Evolutionary conservation across 2,888 invertebrate genomes (phyloP).

Genomic region (Tetragonisca angustula): DNA sequence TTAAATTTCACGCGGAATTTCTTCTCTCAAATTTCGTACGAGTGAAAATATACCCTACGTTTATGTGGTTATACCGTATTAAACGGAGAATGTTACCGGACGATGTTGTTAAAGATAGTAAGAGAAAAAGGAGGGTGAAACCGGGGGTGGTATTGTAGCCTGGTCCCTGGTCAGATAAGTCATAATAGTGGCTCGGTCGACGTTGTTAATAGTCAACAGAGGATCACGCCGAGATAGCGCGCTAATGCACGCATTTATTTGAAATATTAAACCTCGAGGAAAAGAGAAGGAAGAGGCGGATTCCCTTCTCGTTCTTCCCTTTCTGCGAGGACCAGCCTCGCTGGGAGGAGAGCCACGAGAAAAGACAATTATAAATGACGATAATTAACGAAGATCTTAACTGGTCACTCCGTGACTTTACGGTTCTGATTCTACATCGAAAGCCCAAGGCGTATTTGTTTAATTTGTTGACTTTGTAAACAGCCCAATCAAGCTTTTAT

Average conservation of each 20-base stretch:
- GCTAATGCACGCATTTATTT: constrained; percentile 83
- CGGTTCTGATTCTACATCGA: constrained; percentile 64
- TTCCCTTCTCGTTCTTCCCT: constrained; percentile 61
- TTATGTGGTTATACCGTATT: constrained; percentile 71
- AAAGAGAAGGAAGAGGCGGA: constrained; percentile 60
- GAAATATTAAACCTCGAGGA: constrained; percentile 81
- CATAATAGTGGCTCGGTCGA: constrained; percentile 80
- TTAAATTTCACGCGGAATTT: neutral
- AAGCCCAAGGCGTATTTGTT: constrained; percentile 42
- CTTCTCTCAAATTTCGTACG: neutral
- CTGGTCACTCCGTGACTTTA: constrained; percentile 79
- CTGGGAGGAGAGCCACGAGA: constrained; percentile 55
- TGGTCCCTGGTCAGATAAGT: constrained; percentile 77
- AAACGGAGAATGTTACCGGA: constrained; percentile 54
- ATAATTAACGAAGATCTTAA: constrained; percentile 81
- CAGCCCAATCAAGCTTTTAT: neutral
- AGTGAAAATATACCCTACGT: constrained; percentile 10
- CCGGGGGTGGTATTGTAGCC: constrained; percentile 69
- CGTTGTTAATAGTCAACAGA: constrained; percentile 82
- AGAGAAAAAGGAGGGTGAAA: constrained; percentile 46
- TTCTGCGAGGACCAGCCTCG: constrained; percentile 41
- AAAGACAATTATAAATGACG: constrained; percentile 81
- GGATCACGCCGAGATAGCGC: constrained; percentile 82
- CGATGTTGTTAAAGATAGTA: constrained; percentile 11
- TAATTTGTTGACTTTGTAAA: constrained; percentile 15